Conservation (phyloP, 1,140 invertebrate genomes). For the Pseudomyrmex cubaensis region DNA sequence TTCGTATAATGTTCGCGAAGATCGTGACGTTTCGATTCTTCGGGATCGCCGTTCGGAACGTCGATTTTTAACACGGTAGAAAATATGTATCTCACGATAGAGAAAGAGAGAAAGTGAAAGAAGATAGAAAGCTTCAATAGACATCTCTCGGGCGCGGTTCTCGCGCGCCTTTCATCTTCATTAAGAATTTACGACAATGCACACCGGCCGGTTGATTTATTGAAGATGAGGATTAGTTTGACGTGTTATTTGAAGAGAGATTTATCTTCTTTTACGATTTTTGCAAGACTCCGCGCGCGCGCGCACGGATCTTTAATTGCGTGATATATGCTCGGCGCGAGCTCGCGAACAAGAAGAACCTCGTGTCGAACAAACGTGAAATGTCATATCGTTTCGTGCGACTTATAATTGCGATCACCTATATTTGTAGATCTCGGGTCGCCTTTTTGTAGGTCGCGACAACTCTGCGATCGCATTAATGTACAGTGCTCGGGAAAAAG, state of each 20-base stretch:
- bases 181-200: not conserved
- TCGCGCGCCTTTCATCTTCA: not conserved
- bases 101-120: no score
- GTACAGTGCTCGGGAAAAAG: not conserved
- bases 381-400: conserved; percentile 4
- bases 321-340: not conserved
- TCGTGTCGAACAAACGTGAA: not conserved
- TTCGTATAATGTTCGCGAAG: not conserved
- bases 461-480: not conserved
- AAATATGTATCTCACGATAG: no score
- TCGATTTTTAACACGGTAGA: not conserved
- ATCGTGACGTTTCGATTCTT: conserved; percentile 36
- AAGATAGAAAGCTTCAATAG: no score
- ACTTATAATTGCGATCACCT: not conserved
- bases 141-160: not conserved
- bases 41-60: not conserved
- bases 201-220: conserved; percentile 5
- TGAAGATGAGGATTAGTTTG: not conserved
- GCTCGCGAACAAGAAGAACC: not conserved
- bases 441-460: not conserved
- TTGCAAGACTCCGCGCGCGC: not conserved
- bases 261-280: not conserved
- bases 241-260: not conserved
- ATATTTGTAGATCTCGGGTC: not conserved
- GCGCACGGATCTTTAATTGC: conserved; percentile 6